Base-by-base conservation (phyloP, 2,888 invertebrate species). In the Thelaira solivaga region DNA sequence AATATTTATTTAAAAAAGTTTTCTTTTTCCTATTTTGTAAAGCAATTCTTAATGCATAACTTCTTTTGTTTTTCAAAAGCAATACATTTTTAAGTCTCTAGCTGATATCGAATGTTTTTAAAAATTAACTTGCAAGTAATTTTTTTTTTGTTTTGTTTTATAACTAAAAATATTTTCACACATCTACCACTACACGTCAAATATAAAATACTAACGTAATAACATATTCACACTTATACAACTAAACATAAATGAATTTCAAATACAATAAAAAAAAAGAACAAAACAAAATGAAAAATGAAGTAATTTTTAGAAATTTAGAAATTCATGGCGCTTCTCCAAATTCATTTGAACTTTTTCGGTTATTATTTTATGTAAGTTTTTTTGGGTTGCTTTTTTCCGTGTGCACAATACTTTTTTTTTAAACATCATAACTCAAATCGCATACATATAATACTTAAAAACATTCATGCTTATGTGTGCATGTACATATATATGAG, bases 281-380 rank as follows among this genome's bases (percentile, higher is more conserved):
- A 11, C 39, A 47, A 34, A 16, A 59, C 61, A 36, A 31, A 45
- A 65, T 41, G 47, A 78, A 49, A 74, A 49, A 65, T 61, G 36
- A 71, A 64, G 69, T 73, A 16, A 47, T 74, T 61, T n/a, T n/a
- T n/a, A n/a, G n/a, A n/a, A n/a, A n/a, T n/a, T 74, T 47, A 61
- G 47, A 65, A 65, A 71, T 71, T 74, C 69, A 78, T 78, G 78
- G 69, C 69, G 49, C 65, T 74, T 65, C 61, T 78, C 74, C 74
- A 78, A 78, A 78, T 61, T 78, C 55, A 71, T 71, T 74, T 69
- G 18, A 74, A 55, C 43, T 53, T 74, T 47, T 69, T n/a, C n/a
- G n/a, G n/a, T n/a, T n/a, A n/a, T n/a, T n/a, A n/a, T n/a, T n/a
- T n/a, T n/a, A n/a, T n/a, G n/a, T n/a, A n/a, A n/a, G n/a, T n/a